A percentile compares a stretch with the other conserved stretches of the same genome.
Evolutionary conservation across 2,797 vertebrate species (phyloP).

Genomic region (Sphenodon punctatus): DNA sequence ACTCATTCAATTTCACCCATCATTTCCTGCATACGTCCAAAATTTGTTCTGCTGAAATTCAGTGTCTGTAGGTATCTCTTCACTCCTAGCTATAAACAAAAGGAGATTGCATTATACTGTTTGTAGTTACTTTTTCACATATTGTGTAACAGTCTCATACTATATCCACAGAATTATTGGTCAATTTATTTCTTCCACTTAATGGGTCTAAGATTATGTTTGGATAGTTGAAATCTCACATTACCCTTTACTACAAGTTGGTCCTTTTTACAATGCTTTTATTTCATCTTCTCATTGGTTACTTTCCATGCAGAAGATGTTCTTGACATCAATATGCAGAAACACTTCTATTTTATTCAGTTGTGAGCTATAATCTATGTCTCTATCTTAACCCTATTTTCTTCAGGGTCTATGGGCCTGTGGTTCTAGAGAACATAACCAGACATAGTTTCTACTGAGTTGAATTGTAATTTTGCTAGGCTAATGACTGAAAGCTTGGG

Average conservation of each 20-base stretch:
- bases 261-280: not conserved
- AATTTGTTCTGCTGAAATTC: constrained; percentile 50
- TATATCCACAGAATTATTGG: not conserved
- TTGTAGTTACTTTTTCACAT: not conserved
- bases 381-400: not conserved
- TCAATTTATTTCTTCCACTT: not conserved
- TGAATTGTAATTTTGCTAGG: not conserved
- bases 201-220: not conserved
- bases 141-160: not conserved
- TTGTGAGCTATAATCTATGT: not conserved
- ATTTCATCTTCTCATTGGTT: not conserved
- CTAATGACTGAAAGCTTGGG: not conserved
- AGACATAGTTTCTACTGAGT: not conserved
- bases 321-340: not conserved
- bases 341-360: not conserved
- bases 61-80: constrained; percentile 9
- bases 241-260: not conserved
- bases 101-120: not conserved
- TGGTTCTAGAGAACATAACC: accelerated
- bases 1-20: constrained; percentile 59
- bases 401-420: not conserved
- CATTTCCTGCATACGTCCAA: constrained; percentile 38
- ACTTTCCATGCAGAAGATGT: too few relatives aligned
- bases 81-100: constrained; percentile 2
- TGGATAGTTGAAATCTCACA: not conserved